Conservation (phyloP, 1,140 invertebrate species). For the Drosophila serrata region DNA sequence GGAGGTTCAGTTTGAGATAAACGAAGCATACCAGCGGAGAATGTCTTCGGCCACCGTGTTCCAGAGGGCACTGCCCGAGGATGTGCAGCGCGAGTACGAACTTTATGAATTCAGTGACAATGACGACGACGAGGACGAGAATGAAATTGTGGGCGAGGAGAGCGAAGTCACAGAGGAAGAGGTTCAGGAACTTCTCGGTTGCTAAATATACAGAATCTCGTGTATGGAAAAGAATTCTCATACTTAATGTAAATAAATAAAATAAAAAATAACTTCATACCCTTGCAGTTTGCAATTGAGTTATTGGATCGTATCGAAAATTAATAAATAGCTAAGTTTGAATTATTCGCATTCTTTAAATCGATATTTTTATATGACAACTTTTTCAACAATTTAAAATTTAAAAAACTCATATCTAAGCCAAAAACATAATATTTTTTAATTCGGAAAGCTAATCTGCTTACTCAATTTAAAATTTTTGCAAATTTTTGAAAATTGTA, state of each 20-base stretch:
- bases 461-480: too few species aligned
- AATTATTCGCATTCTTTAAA: too few species aligned
- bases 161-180: background rate
- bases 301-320: too few species aligned
- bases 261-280: too few species aligned
- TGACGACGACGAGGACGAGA: background rate
- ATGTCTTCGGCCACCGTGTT: constrained; percentile 65
- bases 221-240: background rate
- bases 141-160: background rate
- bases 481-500: too few species aligned
- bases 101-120: constrained; percentile 21
- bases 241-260: background rate
- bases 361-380: too few species aligned
- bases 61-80: constrained; percentile 37
- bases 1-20: background rate
- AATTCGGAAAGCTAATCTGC: too few species aligned
- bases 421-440: too few species aligned
- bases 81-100: constrained; percentile 33
- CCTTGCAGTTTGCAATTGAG: too few species aligned
- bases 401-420: too few species aligned
- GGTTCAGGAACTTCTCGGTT: constrained; percentile 3
- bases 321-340: too few species aligned
- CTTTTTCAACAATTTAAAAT: too few species aligned
- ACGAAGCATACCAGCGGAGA: constrained; percentile 41
- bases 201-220: background rate